These are phyloP conservation scores for Rhipidura dahli DNA, from an alignment of 2,113 vertebrate species.

Conservation along the genomic window DNA sequence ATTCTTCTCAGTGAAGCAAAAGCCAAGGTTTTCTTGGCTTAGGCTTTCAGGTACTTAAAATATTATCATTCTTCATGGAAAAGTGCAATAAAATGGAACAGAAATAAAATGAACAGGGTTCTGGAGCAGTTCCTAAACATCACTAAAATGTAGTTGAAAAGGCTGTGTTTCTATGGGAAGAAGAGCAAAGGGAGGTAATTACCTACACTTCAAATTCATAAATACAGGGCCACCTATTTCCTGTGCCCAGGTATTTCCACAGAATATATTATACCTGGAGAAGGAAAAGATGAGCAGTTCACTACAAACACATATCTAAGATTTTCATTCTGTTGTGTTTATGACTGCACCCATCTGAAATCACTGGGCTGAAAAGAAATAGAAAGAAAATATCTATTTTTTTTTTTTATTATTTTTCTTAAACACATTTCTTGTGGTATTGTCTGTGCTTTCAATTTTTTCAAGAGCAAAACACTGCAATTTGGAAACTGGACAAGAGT, in stretches of 20 bases:
- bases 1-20: not conserved
- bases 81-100: conserved; percentile 14
- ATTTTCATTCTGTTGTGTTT: not conserved
- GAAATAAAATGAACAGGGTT: not conserved
- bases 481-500: not conserved
- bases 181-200: not conserved
- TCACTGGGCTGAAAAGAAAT: not conserved
- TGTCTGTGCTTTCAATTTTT: not conserved
- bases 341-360: not conserved
- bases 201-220: not conserved
- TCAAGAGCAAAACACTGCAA: not conserved
- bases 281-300: not conserved
- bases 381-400: not conserved
- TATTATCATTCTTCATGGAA: conserved; percentile 9
- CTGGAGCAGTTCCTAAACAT: not conserved
- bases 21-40: conserved; percentile 17
- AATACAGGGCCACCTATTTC: not conserved
- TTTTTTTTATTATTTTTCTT: not conserved
- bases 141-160: not conserved
- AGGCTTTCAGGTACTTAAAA: conserved; percentile 3
- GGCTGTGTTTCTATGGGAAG: not conserved
- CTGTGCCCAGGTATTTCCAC: not conserved
- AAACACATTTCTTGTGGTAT: not conserved
- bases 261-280: not conserved
- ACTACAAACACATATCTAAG: not conserved